A percentile compares a stretch with the other conserved stretches of the same genome.
Evolutionary conservation across 2,888 invertebrate species (phyloP).

Genomic region (Helleia helle): DNA sequence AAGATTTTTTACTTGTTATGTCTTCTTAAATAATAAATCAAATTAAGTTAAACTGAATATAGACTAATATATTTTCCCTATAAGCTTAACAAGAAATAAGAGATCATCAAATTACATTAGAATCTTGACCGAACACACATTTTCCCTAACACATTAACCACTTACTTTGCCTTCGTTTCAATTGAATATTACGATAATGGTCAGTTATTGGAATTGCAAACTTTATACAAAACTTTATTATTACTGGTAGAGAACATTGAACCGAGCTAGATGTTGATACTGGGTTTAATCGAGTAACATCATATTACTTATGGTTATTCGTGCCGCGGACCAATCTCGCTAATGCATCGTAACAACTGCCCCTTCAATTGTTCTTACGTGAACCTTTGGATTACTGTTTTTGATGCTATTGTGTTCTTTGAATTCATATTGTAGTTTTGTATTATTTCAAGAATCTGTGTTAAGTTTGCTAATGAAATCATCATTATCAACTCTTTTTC

Average conservation of each 20-base stretch:
- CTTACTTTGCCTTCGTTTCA: background rate
- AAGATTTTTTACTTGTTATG: no score
- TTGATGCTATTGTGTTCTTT: no score
- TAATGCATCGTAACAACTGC: conserved; percentile 17
- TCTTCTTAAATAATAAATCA: no score
- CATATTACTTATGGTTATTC: background rate
- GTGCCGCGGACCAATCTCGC: conserved; percentile 14
- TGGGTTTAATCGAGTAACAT: conserved; percentile 12
- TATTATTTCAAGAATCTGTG: no score
- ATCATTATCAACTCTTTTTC: no score
- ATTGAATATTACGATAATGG: background rate
- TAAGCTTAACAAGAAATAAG: no score
- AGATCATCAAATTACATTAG: no score
- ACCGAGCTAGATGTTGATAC: conserved; percentile 1
- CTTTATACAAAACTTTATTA: background rate
- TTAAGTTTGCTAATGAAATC: no score
- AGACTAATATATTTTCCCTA: no score
- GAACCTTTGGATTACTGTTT: conserved; percentile 6
- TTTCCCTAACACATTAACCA: background rate
- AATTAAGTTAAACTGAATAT: no score
- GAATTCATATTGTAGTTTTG: no score
- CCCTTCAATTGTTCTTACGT: conserved; percentile 16
- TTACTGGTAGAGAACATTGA: conserved; percentile 5
- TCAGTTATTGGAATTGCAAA: background rate
- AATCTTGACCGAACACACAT: no score